Base-by-base conservation (phyloP, 2,888 invertebrate species). In the Gisinianus flammeolus region DNA sequence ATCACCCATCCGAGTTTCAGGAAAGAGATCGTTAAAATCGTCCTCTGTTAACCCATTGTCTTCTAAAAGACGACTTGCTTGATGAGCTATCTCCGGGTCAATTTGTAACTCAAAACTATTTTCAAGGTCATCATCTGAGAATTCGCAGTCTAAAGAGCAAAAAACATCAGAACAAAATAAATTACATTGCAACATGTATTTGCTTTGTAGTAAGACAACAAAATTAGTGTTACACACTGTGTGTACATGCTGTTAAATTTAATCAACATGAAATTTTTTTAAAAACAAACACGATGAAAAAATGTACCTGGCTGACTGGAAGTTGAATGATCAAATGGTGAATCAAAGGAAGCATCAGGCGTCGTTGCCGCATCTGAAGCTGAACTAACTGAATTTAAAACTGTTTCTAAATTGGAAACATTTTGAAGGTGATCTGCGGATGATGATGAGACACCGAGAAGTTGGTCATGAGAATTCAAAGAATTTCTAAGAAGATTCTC, bases 11-110 rank as follows among this genome's bases (percentile, higher is more conserved):
- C 84, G 80, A 28, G 82, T 82, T 75, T 83, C 93, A 86, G 91
- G 90, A 87, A 93, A 94, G 75, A 94, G 89, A 86, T 94, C 94
- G 87, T 92, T 93, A 87, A 94, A 93, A 86, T 93, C 93, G 87
- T 93, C 93, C 80, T 93, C 92, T 80, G 91, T 92, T 85, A 94
- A 91, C 86, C 93, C 93, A 79, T 88, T 87, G 73, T 88, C 88
- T 85, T 93, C 92, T 81, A 93, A 87, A 69, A 93, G 90, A 87
- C 88, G 90, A 82, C 88, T 89, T 76, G 91, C 91, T 88, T 92
- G 91, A 83, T 90, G 91, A 75, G 90, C 91, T 80, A 92, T 89
- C 85, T 92, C 92, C 19, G 89, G 88, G 82, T 88, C 88, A 78
- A 89, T 86, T 87, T 89, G 89, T 56, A 92, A 88, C 83, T 91